Conservation (phyloP, 2,113 vertebrate species). For the Pteropus alecto region DNA sequence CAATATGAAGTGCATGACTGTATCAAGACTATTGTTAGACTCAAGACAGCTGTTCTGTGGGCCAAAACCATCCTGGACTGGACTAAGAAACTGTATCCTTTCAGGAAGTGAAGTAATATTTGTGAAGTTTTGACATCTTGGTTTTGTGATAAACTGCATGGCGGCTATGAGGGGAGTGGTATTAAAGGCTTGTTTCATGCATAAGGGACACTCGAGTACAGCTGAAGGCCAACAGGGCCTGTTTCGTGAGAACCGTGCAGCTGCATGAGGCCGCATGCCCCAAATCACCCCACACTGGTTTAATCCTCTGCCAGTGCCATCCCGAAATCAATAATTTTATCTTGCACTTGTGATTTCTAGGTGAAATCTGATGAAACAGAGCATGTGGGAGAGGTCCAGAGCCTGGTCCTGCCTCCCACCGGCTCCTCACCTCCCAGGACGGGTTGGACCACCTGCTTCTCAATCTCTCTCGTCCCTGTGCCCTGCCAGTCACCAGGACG, state of each 20-base stretch:
- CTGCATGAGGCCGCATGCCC: background rate
- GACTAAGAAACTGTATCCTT: background rate
- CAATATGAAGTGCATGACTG: too few species aligned
- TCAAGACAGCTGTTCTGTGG: background rate
- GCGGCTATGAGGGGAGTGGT: background rate
- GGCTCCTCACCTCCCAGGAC: too few species aligned
- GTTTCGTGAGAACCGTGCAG: too few species aligned
- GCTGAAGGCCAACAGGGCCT: background rate
- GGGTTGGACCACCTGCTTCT: rapidly evolving
- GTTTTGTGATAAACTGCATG: background rate
- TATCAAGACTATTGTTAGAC: background rate
- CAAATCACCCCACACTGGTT: background rate
- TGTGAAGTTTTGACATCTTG: background rate
- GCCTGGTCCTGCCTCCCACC: background rate
- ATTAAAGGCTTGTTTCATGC: background rate
- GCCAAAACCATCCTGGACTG: background rate
- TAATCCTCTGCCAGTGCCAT: background rate
- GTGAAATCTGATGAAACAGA: background rate
- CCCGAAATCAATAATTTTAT: background rate
- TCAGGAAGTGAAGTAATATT: background rate
- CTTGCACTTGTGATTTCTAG: background rate
- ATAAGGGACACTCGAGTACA: background rate
- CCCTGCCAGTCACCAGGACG: rapidly evolving
- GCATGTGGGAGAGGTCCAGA: background rate
- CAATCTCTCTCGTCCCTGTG: background rate